Base-by-base conservation (phyloP, 2,113 vertebrate genomes). In the Salvelinus sp. region DNA sequence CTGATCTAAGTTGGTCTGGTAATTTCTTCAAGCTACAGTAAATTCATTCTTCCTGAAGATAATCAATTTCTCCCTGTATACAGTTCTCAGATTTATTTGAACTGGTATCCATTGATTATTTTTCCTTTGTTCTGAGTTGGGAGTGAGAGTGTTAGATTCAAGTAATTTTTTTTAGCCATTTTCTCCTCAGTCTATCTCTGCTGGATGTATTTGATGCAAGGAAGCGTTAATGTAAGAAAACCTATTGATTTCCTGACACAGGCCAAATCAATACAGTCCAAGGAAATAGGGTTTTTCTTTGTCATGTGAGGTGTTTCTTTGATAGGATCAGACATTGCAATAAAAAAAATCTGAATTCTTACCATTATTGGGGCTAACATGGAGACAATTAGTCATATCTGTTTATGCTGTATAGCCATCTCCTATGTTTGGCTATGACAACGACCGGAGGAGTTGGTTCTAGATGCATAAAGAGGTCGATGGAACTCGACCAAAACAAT, bases 181-280 rank as follows among this genome's bases (percentile, higher is more conserved):
- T 86, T 86, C 83, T 28, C 76, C 57, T 79, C 69, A 72, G 28
- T 78, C 78, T 72, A 71, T 84, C 76, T 73, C 72, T 78, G 78
- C 81, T 65, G 74, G 68, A 70, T 65, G 68, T 50, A 33, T 87
- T 84, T 85, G 88, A 90, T 85, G 82, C 80, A 62, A 77, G 75
- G 76, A 85, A 85, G 80, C 82, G 81, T 87, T 87, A 82, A 81
- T 79, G 82, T 88, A 71, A 23, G 77, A 79, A 74, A 78, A 62
- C 12, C 23, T 81, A 92, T 91, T 16, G 88, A 90, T 91, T 85
- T 77, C 76, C 75, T 77, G 71, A 81, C 82, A 78, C 20, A 20
- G 10, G 72, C 50, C 48, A 76, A 62, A 73, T 85, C 82, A 85
- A 87, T 80, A 69, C 78, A 78, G 63, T 76, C 83, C 80, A 82